Evolutionary conservation across 2,888 invertebrate species (phyloP).

Genomic region (Andrena dorsata): DNA sequence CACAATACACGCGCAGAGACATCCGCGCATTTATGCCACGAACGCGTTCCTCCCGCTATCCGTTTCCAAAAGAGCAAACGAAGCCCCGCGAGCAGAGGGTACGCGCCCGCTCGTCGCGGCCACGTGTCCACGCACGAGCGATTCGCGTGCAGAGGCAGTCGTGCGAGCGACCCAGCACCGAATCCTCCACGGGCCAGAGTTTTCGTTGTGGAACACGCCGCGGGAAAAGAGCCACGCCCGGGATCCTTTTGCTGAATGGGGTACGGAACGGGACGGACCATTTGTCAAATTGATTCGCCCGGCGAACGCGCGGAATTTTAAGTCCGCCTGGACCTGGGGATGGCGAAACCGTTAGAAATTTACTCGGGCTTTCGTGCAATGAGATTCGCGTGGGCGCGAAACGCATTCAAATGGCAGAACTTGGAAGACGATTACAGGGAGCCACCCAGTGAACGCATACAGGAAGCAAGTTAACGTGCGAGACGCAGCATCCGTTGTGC

Average conservation of each 20-base stretch:
- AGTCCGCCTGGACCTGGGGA: slow-evolving; percentile 9
- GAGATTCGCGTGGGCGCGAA: not conserved
- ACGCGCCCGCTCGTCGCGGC: slow-evolving; percentile 11
- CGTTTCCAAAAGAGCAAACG: slow-evolving; percentile 63
- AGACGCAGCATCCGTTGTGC: not conserved
- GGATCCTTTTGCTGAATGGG: slow-evolving; percentile 29
- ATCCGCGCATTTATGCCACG: not conserved
- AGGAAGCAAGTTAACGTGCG: not conserved
- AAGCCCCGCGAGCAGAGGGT: slow-evolving; percentile 45
- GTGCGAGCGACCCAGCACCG: slow-evolving; percentile 47
- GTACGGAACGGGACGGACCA: slow-evolving; percentile 48
- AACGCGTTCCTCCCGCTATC: slow-evolving; percentile 36
- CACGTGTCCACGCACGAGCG: slow-evolving; percentile 53
- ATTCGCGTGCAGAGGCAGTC: slow-evolving; percentile 40
- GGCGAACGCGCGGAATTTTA: slow-evolving; percentile 47
- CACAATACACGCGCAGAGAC: slow-evolving; percentile 13
- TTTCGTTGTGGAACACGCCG: slow-evolving; percentile 43
- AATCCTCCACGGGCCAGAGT: slow-evolving; percentile 49
- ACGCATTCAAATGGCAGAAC: slow-evolving; percentile 12
- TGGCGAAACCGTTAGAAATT: slow-evolving; percentile 4
- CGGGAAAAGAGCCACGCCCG: slow-evolving; percentile 38
- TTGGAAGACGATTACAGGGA: not conserved
- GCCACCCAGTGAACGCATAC: not conserved
- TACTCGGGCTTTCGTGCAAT: not conserved
- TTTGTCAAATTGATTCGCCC: slow-evolving; percentile 60